Evolutionary conservation across 2,888 invertebrate species (phyloP).

Genomic region (Sphecodes monilicornis): DNA sequence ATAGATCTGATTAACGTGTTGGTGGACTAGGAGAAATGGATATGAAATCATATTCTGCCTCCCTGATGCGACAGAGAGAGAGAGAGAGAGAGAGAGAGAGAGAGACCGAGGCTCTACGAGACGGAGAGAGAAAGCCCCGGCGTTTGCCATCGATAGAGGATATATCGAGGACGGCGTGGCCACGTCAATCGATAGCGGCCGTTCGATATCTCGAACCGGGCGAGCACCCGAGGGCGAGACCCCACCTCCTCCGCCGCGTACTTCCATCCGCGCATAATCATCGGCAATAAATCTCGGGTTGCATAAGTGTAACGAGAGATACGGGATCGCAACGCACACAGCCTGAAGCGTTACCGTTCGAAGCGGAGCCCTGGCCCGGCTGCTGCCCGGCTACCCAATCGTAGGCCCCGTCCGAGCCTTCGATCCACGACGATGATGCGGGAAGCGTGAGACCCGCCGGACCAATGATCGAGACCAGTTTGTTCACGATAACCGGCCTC

Average conservation of each 20-base stretch:
- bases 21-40: conserved; percentile 51
- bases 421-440: conserved; percentile 56
- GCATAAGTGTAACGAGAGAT: conserved; percentile 84
- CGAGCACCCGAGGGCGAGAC: conserved; percentile 77
- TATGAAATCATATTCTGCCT: conserved; percentile 62
- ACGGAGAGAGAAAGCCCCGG: conserved; percentile 21
- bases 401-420: conserved; percentile 46
- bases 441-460: conserved; percentile 42
- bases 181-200: conserved; percentile 72
- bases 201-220: conserved; percentile 73
- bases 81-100: conserved; percentile 57
- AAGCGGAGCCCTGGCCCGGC: conserved; percentile 30
- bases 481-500: conserved; percentile 44
- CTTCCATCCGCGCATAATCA: conserved; percentile 82
- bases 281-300: conserved; percentile 84
- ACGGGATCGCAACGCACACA: conserved; percentile 84
- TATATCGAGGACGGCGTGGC: conserved; percentile 70
- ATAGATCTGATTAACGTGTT: conserved; percentile 59
- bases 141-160: conserved; percentile 67
- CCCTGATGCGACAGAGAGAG: conserved; percentile 52
- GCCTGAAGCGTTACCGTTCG: conserved; percentile 74
- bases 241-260: conserved; percentile 71
- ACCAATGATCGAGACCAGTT: conserved; percentile 44
- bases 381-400: conserved; percentile 32
- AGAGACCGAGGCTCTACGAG: conserved; percentile 14